Evolutionary conservation across 2,797 vertebrate genomes (phyloP), one percentile per base, ranked within the genome.

Genomic region (Coranthus polyacanthus): DNA sequence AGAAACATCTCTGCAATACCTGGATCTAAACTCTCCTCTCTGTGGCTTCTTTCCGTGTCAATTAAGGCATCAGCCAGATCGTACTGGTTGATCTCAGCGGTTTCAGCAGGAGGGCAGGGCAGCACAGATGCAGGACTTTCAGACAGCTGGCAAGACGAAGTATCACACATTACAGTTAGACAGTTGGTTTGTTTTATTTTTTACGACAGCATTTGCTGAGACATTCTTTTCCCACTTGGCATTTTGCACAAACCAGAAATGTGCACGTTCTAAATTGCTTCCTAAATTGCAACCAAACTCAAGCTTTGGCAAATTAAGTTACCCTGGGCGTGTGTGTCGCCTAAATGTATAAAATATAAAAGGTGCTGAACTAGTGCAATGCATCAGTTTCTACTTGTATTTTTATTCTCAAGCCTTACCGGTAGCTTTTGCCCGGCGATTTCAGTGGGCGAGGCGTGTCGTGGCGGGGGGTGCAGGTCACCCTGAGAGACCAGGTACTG

Each of bases 391-490:
- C 11, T 44, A 21, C 12, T 1, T 38, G 21, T 22, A 15, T 2
- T 16, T 18, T 12, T n/a, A 4, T 13, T 55, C 41, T 6, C 0
- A 1, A 1, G 47, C 1, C 88, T 89, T 91, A 97, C 96, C 83
- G 94, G 95, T 57, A 98, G 89, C 75, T 96, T 97, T 90, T 97
- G 96, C 53, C 96, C 96, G 0, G 96, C 96, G 3, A 97, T 97
- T 90, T 98, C 96, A 0, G 96, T 97, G 67, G 95, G 96, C 36
- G 94, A 96, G 72, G 94, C 72, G 56, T 95, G 94, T 55, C 91
- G 92, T 1, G 95, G 94, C 0, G 96, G 96, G 0, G 96, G 96
- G 72, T 96, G 96, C 72, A 96, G 89, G 86, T 98, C 96, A 0
- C 96, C 96, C 12, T 93, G 91, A 17, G 92, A 93, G 43, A 94